Percentiles rank a stretch among this genome's conserved stretches.
Conservation (phyloP, 2,113 vertebrate genomes). For the Salvelinus alpinus region DNA sequence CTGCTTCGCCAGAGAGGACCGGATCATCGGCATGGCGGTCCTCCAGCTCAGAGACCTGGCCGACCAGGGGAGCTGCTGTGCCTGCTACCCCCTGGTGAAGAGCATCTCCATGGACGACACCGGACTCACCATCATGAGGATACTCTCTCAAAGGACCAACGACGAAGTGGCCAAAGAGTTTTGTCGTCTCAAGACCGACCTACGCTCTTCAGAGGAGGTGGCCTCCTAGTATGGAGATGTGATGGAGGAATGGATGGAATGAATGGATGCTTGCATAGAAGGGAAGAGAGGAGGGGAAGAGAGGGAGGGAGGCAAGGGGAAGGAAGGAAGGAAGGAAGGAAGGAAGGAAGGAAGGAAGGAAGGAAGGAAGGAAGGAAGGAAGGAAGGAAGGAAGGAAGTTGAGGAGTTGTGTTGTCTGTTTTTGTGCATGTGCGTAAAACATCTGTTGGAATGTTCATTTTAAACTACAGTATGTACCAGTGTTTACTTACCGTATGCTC, state of each 20-base stretch:
- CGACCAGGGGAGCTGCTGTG: constrained; percentile 79
- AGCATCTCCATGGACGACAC: constrained; percentile 88
- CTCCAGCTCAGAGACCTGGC: constrained; percentile 86
- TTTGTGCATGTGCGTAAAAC: constrained; percentile 94
- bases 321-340: background rate
- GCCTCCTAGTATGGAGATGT: constrained; percentile 56
- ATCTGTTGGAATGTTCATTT: constrained; percentile 94
- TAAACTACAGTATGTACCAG: constrained; percentile 83
- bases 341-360: background rate
- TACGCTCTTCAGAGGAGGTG: constrained; percentile 85
- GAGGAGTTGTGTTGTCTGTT: constrained; percentile 73
- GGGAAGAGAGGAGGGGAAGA: background rate
- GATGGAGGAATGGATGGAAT: background rate
- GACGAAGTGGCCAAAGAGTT: constrained; percentile 98
- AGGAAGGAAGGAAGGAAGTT: constrained; percentile 22
- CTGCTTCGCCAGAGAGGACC: constrained; percentile 96
- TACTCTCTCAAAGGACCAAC: constrained; percentile 94
- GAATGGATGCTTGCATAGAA: background rate
- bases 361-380: background rate
- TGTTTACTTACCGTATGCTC: constrained; percentile 92
- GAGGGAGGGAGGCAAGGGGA: background rate
- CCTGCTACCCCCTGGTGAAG: constrained; percentile 86
- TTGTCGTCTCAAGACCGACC: constrained; percentile 94
- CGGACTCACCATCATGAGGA: constrained; percentile 93
- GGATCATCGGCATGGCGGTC: constrained; percentile 89